A percentile compares a stretch with the other conserved stretches of the same genome.
Conservation (phyloP, 1,140 invertebrate genomes). For the Pemphigus obesinymphae region DNA sequence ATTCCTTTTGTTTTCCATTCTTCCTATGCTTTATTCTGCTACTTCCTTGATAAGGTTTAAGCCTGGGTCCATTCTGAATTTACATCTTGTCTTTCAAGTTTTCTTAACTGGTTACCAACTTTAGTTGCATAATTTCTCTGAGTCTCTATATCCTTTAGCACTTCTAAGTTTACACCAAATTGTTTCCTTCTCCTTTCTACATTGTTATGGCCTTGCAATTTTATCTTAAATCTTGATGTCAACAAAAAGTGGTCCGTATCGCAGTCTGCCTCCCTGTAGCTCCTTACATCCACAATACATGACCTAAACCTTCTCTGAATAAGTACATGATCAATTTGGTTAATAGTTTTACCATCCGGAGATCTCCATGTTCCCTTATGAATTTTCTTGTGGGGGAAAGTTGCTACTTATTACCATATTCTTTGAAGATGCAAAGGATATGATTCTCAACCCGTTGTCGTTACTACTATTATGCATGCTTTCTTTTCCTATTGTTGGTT, state of each 20-base stretch:
- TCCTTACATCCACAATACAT: conserved; percentile 39
- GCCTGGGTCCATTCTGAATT: too few species aligned
- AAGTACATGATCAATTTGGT: too few species aligned
- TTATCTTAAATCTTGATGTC: conserved; percentile 36
- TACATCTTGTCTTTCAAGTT: too few species aligned
- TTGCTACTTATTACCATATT: conserved; percentile 44
- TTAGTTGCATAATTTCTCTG: too few species aligned
- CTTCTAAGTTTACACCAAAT: background rate
- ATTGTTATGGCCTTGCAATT: background rate
- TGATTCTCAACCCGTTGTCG: too few species aligned
- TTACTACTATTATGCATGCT: too few species aligned
- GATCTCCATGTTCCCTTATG: too few species aligned
- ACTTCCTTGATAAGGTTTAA: background rate
- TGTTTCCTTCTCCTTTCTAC: background rate
- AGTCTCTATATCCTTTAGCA: conserved; percentile 20
- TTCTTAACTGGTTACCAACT: conserved; percentile 5
- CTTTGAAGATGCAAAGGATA: conserved; percentile 43
- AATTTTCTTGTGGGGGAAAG: too few species aligned
- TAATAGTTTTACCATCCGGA: too few species aligned
- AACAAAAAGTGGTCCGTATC: conserved; percentile 43
- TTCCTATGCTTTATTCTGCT: too few species aligned
- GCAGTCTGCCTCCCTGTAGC: conserved; percentile 41
- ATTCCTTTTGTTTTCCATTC: too few species aligned
- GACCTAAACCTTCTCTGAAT: conserved; percentile 30
- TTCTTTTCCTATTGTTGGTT: conserved; percentile 48